A percentile compares a stretch with the other conserved stretches of the same genome.
Evolutionary conservation across 2,888 invertebrate species (phyloP).

Genomic region (Elysia crispata): DNA sequence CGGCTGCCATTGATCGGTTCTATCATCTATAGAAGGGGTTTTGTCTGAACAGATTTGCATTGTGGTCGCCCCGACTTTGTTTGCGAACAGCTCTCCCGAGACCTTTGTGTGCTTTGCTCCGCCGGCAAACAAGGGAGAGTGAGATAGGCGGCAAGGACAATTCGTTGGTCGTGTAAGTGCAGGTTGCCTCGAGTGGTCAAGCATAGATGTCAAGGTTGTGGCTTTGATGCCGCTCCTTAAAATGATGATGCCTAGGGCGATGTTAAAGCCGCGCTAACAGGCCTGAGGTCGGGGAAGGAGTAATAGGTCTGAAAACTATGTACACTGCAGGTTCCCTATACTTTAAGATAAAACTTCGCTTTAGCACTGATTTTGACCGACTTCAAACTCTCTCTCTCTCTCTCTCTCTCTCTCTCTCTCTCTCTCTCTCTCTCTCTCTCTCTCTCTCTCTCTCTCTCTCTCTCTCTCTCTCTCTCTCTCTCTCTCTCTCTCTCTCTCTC

Average conservation of each 20-base stretch:
- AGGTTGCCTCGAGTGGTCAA: not conserved
- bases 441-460: constrained; percentile 32
- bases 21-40: no score
- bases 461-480: not conserved
- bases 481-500: not conserved
- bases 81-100: no score
- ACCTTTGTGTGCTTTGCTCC: not conserved
- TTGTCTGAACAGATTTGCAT: no score
- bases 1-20: no score
- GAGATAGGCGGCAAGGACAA: not conserved
- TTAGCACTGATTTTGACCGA: no score
- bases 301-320: no score
- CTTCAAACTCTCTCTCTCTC: constrained; percentile 12
- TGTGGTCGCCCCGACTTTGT: no score
- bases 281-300: no score
- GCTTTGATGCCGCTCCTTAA: not conserved
- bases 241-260: no score
- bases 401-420: constrained; percentile 36
- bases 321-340: no score
- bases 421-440: constrained; percentile 1
- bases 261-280: no score
- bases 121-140: not conserved
- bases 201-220: not conserved
- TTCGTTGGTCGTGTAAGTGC: not conserved
- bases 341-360: no score